Evolutionary conservation across 2,888 invertebrate species (phyloP), one percentile per base, ranked within the genome.

Genomic region (Thymelicus sylvestris): DNA sequence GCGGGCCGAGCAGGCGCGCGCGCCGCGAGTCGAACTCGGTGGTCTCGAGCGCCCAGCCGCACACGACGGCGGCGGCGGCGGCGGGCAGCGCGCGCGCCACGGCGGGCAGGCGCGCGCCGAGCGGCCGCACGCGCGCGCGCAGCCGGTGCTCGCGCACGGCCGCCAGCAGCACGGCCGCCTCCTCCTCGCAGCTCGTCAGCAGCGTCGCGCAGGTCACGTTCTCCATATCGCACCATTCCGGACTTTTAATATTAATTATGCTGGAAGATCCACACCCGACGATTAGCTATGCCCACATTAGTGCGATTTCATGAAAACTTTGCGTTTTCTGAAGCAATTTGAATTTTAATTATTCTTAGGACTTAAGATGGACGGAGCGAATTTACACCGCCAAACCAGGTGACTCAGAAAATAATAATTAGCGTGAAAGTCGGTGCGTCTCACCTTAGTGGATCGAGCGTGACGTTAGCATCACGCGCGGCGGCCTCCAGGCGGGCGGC

Each of bases 141-240:
- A 91, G 78, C 31, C 75, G 74, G 70, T 81, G 75, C 24, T 59
- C 67, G 10, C 71, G 74, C 31, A 84, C 81, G 0, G 82, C 79
- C 1, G 62, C 75, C 1, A 73, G 74, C 13, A 90, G 78, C 52
- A 84, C 75, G 6, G 64, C 74, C 55, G 84, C 85, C 74, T 90
- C 90, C 41, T 73, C 78, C 50, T 71, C 80, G 66, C 82, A 81
- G 66, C 82, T 81, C 0, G 86, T 83, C 44, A 90, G 74, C 24
- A 89, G 60, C 0, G 83, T 81, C 2, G 88, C 86, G 73, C 87
- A 86, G 5, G 75, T 72, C 3, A 67, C 19, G n/a, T 76, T 76
- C 7, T 68, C 65, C 3, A 71, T 67, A 41, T 79, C 74, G 80
- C 96, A 96, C 78, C 91, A 91, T 6, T 87, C 79, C 0, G 96